Base-by-base conservation (phyloP, 2,797 vertebrate genomes). In the Gallinago nigripennis region DNA sequence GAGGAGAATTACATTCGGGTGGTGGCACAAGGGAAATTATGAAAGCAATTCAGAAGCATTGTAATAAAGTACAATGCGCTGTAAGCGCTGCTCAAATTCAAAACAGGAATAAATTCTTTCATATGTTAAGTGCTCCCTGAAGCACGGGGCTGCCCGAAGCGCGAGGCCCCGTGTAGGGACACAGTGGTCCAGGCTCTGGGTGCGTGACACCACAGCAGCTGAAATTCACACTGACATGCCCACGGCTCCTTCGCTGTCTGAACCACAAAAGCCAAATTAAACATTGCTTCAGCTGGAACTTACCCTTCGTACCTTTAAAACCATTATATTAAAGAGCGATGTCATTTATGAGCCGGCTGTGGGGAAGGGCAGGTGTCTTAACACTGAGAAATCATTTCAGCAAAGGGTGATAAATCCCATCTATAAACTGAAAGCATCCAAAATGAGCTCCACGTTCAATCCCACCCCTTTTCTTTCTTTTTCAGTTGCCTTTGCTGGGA, bases 11-110 rank as follows among this genome's bases (percentile, higher is more conserved):
- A 58, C 90, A 73, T 15, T 27, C 9, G 83, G 93, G 58, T 60
- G 88, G 88, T 92, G 88, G 95, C 90, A 94, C 94, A 41, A 78
- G 95, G 94, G 95, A 88, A 93, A 93, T 96, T 94, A 93, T 60
- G 94, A 95, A 93, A 95, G 95, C 94, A 76, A 93, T 95, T 94
- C 94, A 96, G 92, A 92, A 94, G 88, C 96, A 92, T 95, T 94
- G 94, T 90, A 97, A 95, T 80, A 72, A 95, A 96, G 90, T 11
- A 96, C 93, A 95, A 96, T 88, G 91, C 43, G 3, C 82, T 91
- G 79, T 20, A 91, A 90, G 91, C 1, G 33, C 95, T 86, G 83
- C 92, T 97, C 83, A 90, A 93, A 96, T 90, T 97, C 94, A 87
- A 94, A 94, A 58, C 95, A 95, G 92, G 90, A 95, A 93, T 92